Conservation (phyloP, 2,888 invertebrate genomes). For the Pterostichus niger region DNA sequence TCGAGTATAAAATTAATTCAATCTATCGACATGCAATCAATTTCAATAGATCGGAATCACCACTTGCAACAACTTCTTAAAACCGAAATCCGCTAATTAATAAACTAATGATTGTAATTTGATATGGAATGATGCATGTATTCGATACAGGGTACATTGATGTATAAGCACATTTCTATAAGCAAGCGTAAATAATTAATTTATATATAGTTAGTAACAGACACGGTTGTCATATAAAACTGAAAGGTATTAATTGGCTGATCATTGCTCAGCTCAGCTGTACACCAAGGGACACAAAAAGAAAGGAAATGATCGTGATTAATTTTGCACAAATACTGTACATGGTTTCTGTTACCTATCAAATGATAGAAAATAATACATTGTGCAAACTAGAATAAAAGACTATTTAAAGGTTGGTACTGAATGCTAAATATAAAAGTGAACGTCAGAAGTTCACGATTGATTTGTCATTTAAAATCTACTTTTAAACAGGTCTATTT, state of each 20-base stretch:
- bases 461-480: too few species aligned
- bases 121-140: slow-evolving; percentile 27
- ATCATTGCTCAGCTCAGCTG: slow-evolving; percentile 27
- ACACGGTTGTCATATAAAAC: slow-evolving; percentile 58
- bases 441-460: too few species aligned
- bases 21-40: slow-evolving; percentile 44
- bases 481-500: too few species aligned
- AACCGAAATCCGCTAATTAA: slow-evolving; percentile 29
- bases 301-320: slow-evolving; percentile 19
- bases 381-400: neutral
- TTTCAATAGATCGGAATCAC: slow-evolving; percentile 37
- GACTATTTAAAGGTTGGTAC: neutral
- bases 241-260: slow-evolving; percentile 56
- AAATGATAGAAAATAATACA: neutral
- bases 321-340: neutral
- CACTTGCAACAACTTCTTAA: slow-evolving; percentile 38
- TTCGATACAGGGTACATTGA: slow-evolving; percentile 10
- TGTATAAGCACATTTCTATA: slow-evolving; percentile 48
- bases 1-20: slow-evolving; percentile 29
- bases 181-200: slow-evolving; percentile 64
- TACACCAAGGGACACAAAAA: slow-evolving; percentile 31
- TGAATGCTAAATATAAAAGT: too few species aligned
- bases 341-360: neutral
- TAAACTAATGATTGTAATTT: slow-evolving; percentile 26
- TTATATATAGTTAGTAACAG: slow-evolving; percentile 64